Evolutionary conservation across 2,797 vertebrate species (phyloP), one percentile per base, ranked within the genome.

Genomic region (Silurus aristotelis): DNA sequence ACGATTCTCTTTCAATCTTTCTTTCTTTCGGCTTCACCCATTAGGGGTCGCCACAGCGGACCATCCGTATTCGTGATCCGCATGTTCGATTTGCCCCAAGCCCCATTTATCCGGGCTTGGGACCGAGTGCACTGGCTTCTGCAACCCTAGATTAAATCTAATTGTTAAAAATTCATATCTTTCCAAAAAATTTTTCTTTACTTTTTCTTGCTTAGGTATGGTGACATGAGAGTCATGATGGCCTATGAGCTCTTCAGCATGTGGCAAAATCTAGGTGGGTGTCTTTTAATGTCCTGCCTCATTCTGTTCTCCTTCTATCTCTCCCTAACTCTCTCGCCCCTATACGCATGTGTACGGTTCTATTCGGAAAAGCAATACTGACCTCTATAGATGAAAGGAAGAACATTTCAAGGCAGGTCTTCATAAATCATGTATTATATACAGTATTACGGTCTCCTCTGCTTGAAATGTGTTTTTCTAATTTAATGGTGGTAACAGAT

Each of bases 191-290:
- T 58, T 14, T 61, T 22, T n/a, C 7, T 79, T 60, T 31, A 0
- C 6, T n/a, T 0, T 63, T 78, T n/a, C 12, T 67, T 67, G 91
- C 92, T 19, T 89, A 99, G 98, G 87, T 95, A 98, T 0, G 98
- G 98, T 0, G 98, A 99, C 82, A 97, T 99, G 98, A 96, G 98
- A 80, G 97, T 99, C 87, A 97, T 99, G 96, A 99, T 99, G 98
- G 97, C 97, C 6, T 99, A 98, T 60, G 98, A 99, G 91, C 96
- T 99, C 68, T 99, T 98, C 94, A 99, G 97, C 94, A 99, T 99
- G 98, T 99, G 98, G 98, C 98, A 99, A 91, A 99, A 99, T 93
- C 92, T 99, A 89, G 98, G 98, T 99, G 92, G 56, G 95, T 87
- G 38, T 77, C 8, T 58, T 55, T 83, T 15, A 2, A 75, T 63